These are phyloP conservation scores for Campoplex nolae DNA, from an alignment of 2,888 invertebrate species.

Conservation along the genomic window DNA sequence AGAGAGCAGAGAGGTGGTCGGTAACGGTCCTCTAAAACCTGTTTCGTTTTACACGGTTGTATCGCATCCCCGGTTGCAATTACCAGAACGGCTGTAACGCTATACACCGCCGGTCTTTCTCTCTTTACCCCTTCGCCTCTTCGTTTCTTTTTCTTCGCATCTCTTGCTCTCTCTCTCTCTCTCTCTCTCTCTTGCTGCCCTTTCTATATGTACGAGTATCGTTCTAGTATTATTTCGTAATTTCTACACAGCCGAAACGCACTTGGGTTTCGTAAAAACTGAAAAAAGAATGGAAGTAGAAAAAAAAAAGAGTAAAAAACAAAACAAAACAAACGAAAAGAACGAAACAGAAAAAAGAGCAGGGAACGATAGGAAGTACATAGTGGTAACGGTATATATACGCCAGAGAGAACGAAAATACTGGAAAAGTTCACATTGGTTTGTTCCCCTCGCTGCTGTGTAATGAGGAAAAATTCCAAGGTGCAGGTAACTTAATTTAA, in stretches of 20 bases:
- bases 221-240: slow-evolving; percentile 65
- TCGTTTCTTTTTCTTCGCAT: slow-evolving; percentile 20
- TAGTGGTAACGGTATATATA: slow-evolving; percentile 20
- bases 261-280: slow-evolving; percentile 58
- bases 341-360: slow-evolving; percentile 33
- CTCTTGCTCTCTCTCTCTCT: slow-evolving; percentile 31
- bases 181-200: slow-evolving; percentile 17
- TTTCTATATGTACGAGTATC: slow-evolving; percentile 46
- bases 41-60: slow-evolving; percentile 67
- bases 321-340: slow-evolving; percentile 20
- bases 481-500: slow-evolving; percentile 79
- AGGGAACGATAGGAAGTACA: slow-evolving; percentile 37
- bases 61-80: slow-evolving; percentile 65
- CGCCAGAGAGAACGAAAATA: slow-evolving; percentile 30
- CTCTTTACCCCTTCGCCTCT: slow-evolving; percentile 1
- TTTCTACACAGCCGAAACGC: slow-evolving; percentile 64
- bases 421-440: slow-evolving; percentile 64
- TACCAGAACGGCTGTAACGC: slow-evolving; percentile 64
- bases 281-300: slow-evolving; percentile 19
- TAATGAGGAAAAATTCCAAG: slow-evolving; percentile 76
- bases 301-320: slow-evolving; percentile 1
- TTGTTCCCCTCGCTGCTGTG: slow-evolving; percentile 61
- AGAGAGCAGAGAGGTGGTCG: slow-evolving; percentile 25
- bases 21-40: slow-evolving; percentile 68
- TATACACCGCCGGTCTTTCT: slow-evolving; percentile 9